Conservation (phyloP, 92 coral and sea anemone species). For the Porites divaricata region DNA sequence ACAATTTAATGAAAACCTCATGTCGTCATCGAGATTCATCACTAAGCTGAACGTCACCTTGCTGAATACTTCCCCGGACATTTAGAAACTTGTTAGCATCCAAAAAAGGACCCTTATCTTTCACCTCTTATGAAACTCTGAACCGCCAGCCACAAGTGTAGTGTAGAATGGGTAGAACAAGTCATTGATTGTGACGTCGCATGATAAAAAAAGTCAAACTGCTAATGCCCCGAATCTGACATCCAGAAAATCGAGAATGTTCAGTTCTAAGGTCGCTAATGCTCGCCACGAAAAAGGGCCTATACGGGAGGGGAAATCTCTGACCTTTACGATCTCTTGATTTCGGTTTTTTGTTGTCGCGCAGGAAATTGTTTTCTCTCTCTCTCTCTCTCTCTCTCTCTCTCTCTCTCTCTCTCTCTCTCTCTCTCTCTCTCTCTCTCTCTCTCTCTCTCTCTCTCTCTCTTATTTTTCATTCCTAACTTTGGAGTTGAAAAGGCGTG, state of each 20-base stretch:
- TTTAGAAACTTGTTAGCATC: not conserved
- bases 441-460: too few species aligned
- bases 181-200: not conserved
- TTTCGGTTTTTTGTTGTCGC: too few species aligned
- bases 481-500: too few species aligned
- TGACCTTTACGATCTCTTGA: too few species aligned
- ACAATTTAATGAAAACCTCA: not conserved
- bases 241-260: not conserved
- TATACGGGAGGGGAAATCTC: too few species aligned
- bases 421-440: too few species aligned
- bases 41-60: not conserved
- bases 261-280: not conserved
- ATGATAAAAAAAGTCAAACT: not conserved
- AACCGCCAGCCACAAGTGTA: not conserved
- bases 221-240: not conserved
- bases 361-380: too few species aligned
- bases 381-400: too few species aligned
- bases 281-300: not conserved
- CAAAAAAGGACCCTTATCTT: not conserved
- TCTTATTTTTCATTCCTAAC: too few species aligned
- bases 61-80: slow-evolving; percentile 1
- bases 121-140: not conserved
- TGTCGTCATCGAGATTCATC: not conserved
- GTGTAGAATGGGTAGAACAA: not conserved
- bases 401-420: too few species aligned